Percentiles rank a stretch among this genome's conserved stretches.
Conservation (phyloP, 2,113 vertebrate species). For the Perccottus glenii region DNA sequence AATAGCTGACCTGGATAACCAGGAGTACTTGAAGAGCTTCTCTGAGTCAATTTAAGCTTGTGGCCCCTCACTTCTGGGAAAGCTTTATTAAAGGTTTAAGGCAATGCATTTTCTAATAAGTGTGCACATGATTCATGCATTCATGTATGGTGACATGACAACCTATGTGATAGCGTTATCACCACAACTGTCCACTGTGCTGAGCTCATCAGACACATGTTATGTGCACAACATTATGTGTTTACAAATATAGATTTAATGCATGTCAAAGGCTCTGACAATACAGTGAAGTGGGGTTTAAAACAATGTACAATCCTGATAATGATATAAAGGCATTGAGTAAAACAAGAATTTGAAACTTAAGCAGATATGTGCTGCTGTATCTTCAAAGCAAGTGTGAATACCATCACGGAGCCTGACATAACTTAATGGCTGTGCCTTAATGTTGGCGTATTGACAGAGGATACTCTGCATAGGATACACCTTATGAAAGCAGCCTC, state of each 20-base stretch:
- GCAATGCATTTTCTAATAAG: constrained; percentile 38
- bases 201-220: constrained; percentile 18
- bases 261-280: background rate
- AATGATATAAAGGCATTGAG: background rate
- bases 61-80: constrained; percentile 59
- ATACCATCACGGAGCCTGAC: background rate
- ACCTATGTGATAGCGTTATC: constrained; percentile 52
- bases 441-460: background rate
- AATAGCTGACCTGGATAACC: constrained; percentile 61
- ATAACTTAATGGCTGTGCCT: constrained; percentile 1
- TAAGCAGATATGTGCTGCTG: background rate
- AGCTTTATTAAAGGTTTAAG: constrained; percentile 53
- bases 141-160: constrained; percentile 55
- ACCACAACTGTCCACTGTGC: constrained; percentile 15
- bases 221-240: constrained; percentile 1
- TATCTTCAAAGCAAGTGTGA: too few species aligned
- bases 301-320: background rate
- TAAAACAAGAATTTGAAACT: too few species aligned
- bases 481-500: background rate
- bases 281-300: background rate
- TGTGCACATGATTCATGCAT: constrained; percentile 29
- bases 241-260: background rate
- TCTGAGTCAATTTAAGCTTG: constrained; percentile 39
- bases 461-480: background rate
- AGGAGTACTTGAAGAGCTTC: constrained; percentile 32